These are phyloP conservation scores for Cephus spinipes DNA, from an alignment of 2,888 invertebrate species.

Conservation along the genomic window DNA sequence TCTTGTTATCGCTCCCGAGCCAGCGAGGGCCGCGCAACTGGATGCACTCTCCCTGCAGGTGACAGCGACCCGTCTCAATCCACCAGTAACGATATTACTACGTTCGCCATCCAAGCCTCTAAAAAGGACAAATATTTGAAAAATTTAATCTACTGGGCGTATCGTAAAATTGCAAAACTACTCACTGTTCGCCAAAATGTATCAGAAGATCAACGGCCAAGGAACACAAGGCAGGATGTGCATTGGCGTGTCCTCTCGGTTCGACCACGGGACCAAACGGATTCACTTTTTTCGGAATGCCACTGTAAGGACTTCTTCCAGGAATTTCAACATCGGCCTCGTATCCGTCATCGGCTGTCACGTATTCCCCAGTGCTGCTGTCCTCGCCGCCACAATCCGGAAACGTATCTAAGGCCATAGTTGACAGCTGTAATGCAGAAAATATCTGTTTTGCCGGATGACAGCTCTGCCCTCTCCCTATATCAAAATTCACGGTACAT, in stretches of 20 bases:
- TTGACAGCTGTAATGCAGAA: conserved; percentile 47
- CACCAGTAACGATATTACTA: conserved; percentile 51
- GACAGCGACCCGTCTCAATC: conserved; percentile 60
- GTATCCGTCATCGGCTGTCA: conserved; percentile 74
- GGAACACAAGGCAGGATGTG: conserved; percentile 73
- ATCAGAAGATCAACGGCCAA: conserved; percentile 73
- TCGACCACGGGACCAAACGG: conserved; percentile 53
- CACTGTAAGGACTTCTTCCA: conserved; percentile 47
- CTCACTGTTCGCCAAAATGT: conserved; percentile 71
- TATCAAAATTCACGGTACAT: background rate
- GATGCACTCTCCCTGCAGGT: conserved; percentile 65
- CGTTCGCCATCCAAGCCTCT: conserved; percentile 56
- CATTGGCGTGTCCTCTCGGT: conserved; percentile 65
- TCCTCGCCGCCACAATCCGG: conserved; percentile 56
- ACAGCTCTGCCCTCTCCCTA: conserved; percentile 25
- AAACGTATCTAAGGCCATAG: conserved; percentile 55
- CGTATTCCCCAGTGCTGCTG: conserved; percentile 63
- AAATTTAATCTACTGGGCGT: background rate
- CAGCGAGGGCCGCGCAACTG: conserved; percentile 65
- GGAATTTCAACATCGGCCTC: conserved; percentile 75
- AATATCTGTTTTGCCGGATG: conserved; percentile 3
- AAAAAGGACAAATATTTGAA: background rate
- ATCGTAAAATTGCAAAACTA: background rate
- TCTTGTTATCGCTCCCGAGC: conserved; percentile 60
- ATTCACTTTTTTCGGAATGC: conserved; percentile 36